Evolutionary conservation across 2,888 invertebrate species (phyloP).

Genomic region (Aproaerema taeniolella): DNA sequence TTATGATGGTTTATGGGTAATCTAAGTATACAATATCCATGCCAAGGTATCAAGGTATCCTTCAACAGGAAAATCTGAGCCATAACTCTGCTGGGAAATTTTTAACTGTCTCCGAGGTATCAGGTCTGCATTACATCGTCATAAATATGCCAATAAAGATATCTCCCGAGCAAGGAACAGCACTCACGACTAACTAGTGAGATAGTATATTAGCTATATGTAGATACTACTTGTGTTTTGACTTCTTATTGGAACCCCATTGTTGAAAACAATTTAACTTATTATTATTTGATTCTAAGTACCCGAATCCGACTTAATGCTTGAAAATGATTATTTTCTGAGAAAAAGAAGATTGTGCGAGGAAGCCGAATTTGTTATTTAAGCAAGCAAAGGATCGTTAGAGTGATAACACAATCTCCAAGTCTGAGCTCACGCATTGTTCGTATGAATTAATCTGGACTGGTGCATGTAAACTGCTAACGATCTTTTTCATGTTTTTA

Average conservation of each 20-base stretch:
- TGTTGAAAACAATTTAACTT: not conserved
- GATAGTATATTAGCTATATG: not conserved
- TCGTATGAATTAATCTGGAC: slow-evolving; percentile 30
- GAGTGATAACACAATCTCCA: slow-evolving; percentile 35
- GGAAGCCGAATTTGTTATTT: slow-evolving; percentile 1
- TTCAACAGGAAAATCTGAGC: no score
- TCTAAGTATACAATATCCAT: no score
- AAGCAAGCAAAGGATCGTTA: slow-evolving; percentile 31
- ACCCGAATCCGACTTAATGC: not conserved
- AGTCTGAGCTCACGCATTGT: slow-evolving; percentile 32
- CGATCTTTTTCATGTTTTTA: no score
- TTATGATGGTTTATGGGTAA: no score
- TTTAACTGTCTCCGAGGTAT: not conserved
- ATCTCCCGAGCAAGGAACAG: not conserved
- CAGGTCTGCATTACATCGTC: not conserved
- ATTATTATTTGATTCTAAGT: not conserved
- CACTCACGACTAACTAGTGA: not conserved
- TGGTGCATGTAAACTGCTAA: slow-evolving; percentile 22
- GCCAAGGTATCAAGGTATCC: no score
- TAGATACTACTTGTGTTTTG: not conserved
- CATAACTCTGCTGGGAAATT: no score
- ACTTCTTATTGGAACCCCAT: not conserved
- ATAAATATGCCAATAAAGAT: not conserved
- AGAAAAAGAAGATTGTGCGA: slow-evolving; percentile 21
- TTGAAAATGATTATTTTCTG: not conserved